Evolutionary conservation across 2,113 vertebrate species (phyloP), one percentile per base, ranked within the genome.

Genomic region (Saccopteryx bilineata): DNA sequence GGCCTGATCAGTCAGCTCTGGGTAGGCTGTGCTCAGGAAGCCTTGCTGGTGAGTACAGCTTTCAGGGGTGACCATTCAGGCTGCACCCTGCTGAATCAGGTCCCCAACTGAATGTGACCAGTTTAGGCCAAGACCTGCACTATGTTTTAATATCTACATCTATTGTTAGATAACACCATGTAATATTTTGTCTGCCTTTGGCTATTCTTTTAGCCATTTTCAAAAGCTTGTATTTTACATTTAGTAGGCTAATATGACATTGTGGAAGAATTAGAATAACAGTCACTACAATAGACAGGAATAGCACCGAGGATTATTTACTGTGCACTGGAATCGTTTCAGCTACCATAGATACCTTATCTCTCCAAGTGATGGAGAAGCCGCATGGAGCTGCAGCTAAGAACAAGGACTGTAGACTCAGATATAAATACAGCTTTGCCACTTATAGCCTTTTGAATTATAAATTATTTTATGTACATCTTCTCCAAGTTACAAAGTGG

Each of bases 171-270:
- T 85, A 71, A 63, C 19, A 87, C 4, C 11, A 19, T 24, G 46
- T 79, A 74, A 61, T 69, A 31, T 23, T 89, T 88, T 23, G 23
- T 71, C 46, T 39, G 65, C 63, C 63, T 80, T 26, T 56, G 33
- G 58, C 52, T 69, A 13, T 21, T 10, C 61, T 91, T 63, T 71
- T 26, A 8, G 65, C 39, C 58, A 78, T 91, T 92, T 96, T 78
- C 48, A 88, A 93, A 91, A 96, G 72, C 74, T 85, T 89, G 81
- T 82, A 54, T 91, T 93, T 48, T 61, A n/a, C 9, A 81, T 54
- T 72, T 85, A 79, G n/a, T 18, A 61, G 61, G 52, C 21, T 89
- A 84, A 91, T 81, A 46, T 91, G 31, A 93, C 46, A 39, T 46
- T 79, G 69, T 1, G 5, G 52, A 33, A 61, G 87, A 91, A 90